Conservation (phyloP, 2,888 invertebrate species). For the Labia minor region DNA sequence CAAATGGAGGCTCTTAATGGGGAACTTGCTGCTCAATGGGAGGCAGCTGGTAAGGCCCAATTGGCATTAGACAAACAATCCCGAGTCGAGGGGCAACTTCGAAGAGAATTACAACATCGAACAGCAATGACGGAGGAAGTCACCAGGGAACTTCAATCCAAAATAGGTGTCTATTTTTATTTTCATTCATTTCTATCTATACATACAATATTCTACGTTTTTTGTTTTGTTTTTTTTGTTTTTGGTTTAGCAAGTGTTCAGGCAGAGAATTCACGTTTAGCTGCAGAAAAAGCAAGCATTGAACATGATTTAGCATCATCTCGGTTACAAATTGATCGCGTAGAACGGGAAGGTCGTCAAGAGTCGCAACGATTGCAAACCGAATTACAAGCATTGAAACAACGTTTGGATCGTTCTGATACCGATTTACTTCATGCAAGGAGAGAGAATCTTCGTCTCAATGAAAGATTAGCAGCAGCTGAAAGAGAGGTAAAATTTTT, state of each 20-base stretch:
- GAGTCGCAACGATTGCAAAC: slow-evolving; percentile 63
- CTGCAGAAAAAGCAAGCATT: slow-evolving; percentile 65
- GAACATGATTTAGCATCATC: slow-evolving; percentile 69
- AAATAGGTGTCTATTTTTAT: slow-evolving; percentile 58
- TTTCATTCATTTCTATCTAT: neutral
- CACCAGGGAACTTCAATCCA: slow-evolving; percentile 66
- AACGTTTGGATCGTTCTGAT: slow-evolving; percentile 67
- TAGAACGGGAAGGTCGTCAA: slow-evolving; percentile 63
- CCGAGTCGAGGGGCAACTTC: slow-evolving; percentile 61
- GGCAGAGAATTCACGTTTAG: slow-evolving; percentile 62
- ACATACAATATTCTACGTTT: neutral
- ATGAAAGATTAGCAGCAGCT: slow-evolving; percentile 64
- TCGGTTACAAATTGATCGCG: slow-evolving; percentile 51
- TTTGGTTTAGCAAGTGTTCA: slow-evolving; percentile 63
- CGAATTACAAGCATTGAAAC: slow-evolving; percentile 60
- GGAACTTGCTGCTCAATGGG: slow-evolving; percentile 70
- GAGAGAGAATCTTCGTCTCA: slow-evolving; percentile 64
- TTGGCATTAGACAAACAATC: slow-evolving; percentile 69
- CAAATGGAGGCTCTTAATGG: slow-evolving; percentile 68
- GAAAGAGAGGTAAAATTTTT: slow-evolving; percentile 68
- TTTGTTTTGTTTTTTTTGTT: neutral
- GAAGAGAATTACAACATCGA: slow-evolving; percentile 66
- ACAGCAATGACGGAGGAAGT: slow-evolving; percentile 65
- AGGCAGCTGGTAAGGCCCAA: slow-evolving; percentile 62
- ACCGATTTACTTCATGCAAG: slow-evolving; percentile 69